Base-by-base conservation (phyloP, 1,140 invertebrate species). In the Papilio xuthus region DNA sequence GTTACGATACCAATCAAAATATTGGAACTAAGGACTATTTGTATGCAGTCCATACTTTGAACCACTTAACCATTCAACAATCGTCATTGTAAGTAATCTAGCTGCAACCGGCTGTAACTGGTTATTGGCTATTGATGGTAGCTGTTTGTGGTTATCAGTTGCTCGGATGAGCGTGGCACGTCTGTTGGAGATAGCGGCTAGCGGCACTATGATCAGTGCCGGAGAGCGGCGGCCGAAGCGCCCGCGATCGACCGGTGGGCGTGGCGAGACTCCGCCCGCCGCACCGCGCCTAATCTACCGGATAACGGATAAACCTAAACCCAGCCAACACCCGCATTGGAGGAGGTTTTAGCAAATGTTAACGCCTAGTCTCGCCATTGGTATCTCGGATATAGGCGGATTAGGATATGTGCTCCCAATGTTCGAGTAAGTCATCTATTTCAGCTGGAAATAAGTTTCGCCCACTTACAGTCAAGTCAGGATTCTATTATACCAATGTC, bases 301-400 rank as follows among this genome's bases (percentile, higher is more conserved):
- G 90, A 92, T 93, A 92, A 90, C 88, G 92, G 92, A 92, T 93
- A 89, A 91, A 86, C 86, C 86, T 90, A 88, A 90, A 76, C 50
- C 83, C 86, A 86, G 81, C 78, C 83, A 88, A 67, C 87, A 87
- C 84, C 87, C 83, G 86, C 81, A 92, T 91, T 91, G 89, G 90
- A 88, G 89, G 90, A 90, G 87, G 89, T 84, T 86, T 88, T 86
- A 83, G 84, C 84, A 80, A 89, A 88, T 83, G 86, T 88, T 81
- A 81, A 86, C 84, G 89, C 85, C 88, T 88, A 86, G 88, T 84
- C 81, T 82, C 82, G 86, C 90, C 79, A 93, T 93, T 93, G 91
- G 91, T 86, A 88, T 90, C 83, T 87, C 79, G 88, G 88, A 89
- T 91, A 89, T 88, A 89, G 81, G 86, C 81, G 91, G 91, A 93